Evolutionary conservation across 2,888 invertebrate species (phyloP).

Genomic region (Drosophila formosana): DNA sequence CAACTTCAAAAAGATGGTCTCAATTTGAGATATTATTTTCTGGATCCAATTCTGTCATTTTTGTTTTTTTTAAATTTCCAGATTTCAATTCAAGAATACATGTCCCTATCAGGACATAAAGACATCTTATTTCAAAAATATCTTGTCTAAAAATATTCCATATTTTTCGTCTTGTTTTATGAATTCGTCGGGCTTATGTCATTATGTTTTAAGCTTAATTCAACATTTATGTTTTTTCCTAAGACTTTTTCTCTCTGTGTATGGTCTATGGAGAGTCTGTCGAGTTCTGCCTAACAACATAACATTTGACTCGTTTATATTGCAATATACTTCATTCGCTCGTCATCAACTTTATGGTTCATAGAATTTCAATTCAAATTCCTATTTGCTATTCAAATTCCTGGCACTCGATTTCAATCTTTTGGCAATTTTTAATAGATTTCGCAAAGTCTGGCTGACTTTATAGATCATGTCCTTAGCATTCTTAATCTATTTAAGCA

Average conservation of each 20-base stretch:
- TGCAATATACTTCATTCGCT: neutral
- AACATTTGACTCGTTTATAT: neutral
- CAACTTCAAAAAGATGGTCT: no score
- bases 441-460: neutral
- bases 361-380: neutral
- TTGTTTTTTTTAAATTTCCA: no score
- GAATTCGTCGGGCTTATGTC: no score
- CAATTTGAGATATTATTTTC: no score
- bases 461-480: neutral
- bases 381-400: neutral
- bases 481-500: conserved; percentile 2
- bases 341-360: neutral
- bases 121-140: no score
- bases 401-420: neutral
- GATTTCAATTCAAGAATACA: no score
- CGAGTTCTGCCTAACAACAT: neutral
- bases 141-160: no score
- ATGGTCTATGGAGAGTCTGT: neutral
- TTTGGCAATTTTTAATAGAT: neutral
- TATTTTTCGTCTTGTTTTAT: no score
- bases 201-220: no score
- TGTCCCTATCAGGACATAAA: no score
- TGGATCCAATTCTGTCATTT: no score
- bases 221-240: no score
- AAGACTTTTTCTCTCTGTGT: neutral